These are phyloP conservation scores for Molossus alvarezi DNA, from an alignment of 2,797 vertebrate genomes.

Conservation along the genomic window DNA sequence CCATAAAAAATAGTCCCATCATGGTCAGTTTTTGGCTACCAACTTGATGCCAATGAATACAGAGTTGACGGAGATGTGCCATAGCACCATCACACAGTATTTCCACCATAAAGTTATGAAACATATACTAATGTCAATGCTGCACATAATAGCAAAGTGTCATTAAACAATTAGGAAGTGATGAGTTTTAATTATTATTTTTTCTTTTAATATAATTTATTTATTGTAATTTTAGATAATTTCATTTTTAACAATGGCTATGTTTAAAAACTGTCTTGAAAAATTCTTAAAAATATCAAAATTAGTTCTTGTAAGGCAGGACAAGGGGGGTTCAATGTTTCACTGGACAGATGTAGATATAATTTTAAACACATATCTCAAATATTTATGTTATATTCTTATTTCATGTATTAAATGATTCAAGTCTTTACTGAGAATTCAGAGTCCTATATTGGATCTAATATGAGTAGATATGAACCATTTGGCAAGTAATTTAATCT, in stretches of 20 bases:
- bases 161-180: not conserved
- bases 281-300: conserved; percentile 35
- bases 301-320: not conserved
- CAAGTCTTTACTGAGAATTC: not conserved
- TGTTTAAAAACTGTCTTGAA: not conserved
- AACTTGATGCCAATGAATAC: not conserved
- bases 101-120: not conserved
- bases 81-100: not conserved
- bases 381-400: conserved; percentile 19
- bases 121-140: not conserved
- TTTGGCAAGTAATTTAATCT: not conserved
- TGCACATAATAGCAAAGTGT: not conserved
- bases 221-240: not conserved
- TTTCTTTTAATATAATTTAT: not conserved
- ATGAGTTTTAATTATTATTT: not conserved
- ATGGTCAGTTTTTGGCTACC: not conserved
- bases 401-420: not conserved
- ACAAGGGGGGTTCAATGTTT: not conserved
- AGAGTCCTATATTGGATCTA: not conserved
- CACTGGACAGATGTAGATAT: not conserved
- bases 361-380: not conserved
- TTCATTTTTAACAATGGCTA: not conserved
- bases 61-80: not conserved
- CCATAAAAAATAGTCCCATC: not conserved
- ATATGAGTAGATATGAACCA: not conserved